A percentile compares a stretch with the other conserved stretches of the same genome.
These are phyloP conservation scores for Pseudorasbora parva DNA, from an alignment of 2,113 vertebrate species.

Conservation along the genomic window DNA sequence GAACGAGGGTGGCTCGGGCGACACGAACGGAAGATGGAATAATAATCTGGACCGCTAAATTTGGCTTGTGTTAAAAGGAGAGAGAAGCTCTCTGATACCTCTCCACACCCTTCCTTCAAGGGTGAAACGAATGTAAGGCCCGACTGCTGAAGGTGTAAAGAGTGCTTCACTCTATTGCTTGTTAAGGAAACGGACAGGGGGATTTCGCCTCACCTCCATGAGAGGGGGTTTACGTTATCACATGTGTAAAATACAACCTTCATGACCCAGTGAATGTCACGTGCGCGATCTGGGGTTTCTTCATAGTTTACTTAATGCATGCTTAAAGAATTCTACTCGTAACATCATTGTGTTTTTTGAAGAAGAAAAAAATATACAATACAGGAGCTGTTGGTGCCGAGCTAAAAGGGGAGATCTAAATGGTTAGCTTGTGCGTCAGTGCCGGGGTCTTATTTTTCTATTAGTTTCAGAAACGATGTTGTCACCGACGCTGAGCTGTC, in stretches of 20 bases:
- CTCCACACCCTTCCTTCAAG: conserved; percentile 45
- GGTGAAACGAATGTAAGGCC: conserved; percentile 61
- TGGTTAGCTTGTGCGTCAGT: conserved; percentile 60
- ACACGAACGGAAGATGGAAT: conserved; percentile 79
- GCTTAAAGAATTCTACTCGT: conserved; percentile 64
- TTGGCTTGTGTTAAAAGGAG: conserved; percentile 24
- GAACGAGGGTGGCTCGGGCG: conserved; percentile 81
- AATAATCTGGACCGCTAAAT: conserved; percentile 87
- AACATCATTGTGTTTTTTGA: conserved; percentile 63
- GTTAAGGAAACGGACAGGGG: conserved; percentile 45
- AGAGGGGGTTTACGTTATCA: conserved; percentile 56
- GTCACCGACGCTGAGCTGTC: conserved; percentile 65
- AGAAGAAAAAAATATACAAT: conserved; percentile 26
- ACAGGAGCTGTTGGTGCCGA: conserved; percentile 48
- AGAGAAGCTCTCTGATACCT: conserved; percentile 46
- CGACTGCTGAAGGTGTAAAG: conserved; percentile 41
- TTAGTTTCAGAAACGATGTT: conserved; percentile 53
- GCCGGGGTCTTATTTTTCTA: conserved; percentile 57
- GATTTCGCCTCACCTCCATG: conserved; percentile 40
- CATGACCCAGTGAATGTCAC: conserved; percentile 66
- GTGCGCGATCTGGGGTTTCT: conserved; percentile 44
- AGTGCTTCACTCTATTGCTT: conserved; percentile 44
- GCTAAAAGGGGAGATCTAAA: conserved; percentile 53
- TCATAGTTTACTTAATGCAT: conserved; percentile 65
- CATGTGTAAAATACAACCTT: conserved; percentile 59